Base-by-base conservation (phyloP, 2,888 invertebrate species). In the Pinctada fucata region DNA sequence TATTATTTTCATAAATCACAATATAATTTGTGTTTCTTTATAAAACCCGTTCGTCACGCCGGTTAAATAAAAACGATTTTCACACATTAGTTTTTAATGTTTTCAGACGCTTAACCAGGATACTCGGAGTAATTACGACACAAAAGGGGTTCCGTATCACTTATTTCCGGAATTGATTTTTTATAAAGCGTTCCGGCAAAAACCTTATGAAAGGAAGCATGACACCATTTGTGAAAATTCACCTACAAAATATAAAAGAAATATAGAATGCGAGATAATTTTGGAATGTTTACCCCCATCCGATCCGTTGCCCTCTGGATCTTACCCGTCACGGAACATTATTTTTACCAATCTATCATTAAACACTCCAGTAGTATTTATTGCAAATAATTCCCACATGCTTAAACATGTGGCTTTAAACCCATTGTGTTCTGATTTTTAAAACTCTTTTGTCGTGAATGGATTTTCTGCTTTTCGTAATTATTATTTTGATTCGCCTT, bases 1-100 rank as follows among this genome's bases (percentile, higher is more conserved):
- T 72, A 72, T 72, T 72, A 72, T 52, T 72, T 72, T 72, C 72
- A 72, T 72, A 72, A 58, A 72, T 52, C 45, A 72, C 72, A 72
- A 52, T 72, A 16, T 50, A 45, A 52, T n/a, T 45, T 16, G 72
- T 45, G 72, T 72, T 58, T 58, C 31, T 58, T 58, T 52, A 45
- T 72, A 31, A 10, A 72, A 52, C 52, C 52, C 51, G 58, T 45
- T 72, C 58, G 72, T 72, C 52, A 72, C 52, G 58, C 58, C 13
- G 58, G 58, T 58, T 31, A 58, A 58, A 58, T 58, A 58, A 58
- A 58, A 58, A 6, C 58, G 58, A 58, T 58, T 58, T 58, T 58
- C 58, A 13, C 58, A 58, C 58, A 58, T 58, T 58, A 58, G 58
- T 58, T 58, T 58, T 58, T 58, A 58, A 58, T 13, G 58, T 58